Conservation (phyloP, 2,113 vertebrate species). For the Equus przewalskii region DNA sequence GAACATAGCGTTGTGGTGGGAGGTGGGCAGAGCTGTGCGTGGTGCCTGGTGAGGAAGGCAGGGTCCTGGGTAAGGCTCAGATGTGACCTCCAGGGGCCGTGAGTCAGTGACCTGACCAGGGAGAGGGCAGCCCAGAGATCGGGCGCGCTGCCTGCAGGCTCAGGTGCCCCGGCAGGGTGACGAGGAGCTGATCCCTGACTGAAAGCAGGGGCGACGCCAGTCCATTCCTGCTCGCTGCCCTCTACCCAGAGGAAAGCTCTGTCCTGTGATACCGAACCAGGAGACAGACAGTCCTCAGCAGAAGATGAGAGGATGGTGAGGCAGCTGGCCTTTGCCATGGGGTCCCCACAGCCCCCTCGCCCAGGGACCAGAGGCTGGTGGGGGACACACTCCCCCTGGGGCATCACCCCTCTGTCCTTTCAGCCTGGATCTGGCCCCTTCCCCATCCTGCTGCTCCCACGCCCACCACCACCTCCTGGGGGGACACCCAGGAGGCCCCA, state of each 20-base stretch:
- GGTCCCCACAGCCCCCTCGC: not conserved
- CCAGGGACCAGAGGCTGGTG: not conserved
- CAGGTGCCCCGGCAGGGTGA: not conserved
- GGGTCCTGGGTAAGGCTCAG: not conserved
- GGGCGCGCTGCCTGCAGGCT: not conserved
- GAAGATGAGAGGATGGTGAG: not conserved
- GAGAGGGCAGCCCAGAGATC: not conserved
- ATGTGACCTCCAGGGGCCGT: not conserved
- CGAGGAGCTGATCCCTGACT: not conserved
- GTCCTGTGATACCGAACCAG: not conserved
- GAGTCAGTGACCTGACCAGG: not conserved
- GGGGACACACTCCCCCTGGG: not conserved
- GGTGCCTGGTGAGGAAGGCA: not conserved
- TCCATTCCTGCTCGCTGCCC: not conserved
- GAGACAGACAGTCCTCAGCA: not conserved
- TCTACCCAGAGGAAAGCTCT: too few species aligned
- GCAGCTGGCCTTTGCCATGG: not conserved
- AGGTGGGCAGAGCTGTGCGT: not conserved
- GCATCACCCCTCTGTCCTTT: not conserved
- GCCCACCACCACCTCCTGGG: not conserved
- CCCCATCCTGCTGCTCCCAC: not conserved
- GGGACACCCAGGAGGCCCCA: too few species aligned
- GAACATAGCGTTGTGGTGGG: not conserved
- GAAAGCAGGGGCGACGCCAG: rapidly evolving
- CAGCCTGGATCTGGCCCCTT: not conserved